Conservation (phyloP, 2,888 invertebrate species). For the Azorinus chamasolen region DNA sequence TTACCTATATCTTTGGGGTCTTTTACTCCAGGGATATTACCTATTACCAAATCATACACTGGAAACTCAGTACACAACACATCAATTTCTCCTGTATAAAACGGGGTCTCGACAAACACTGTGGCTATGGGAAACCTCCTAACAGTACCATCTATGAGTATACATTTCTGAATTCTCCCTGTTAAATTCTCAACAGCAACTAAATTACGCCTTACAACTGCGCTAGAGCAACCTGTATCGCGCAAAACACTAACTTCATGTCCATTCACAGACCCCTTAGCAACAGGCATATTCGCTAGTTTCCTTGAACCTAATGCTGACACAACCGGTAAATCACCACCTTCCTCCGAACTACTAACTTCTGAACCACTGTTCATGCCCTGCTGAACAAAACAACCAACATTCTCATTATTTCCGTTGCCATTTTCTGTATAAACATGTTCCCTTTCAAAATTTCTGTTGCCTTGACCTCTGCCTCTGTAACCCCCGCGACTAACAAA, state of each 20-base stretch:
- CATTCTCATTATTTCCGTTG: too few species aligned
- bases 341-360: too few species aligned
- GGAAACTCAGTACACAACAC: conserved; percentile 25
- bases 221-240: conserved; percentile 2
- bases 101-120: conserved; percentile 44
- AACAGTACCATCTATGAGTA: conserved; percentile 1
- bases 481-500: too few species aligned
- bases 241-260: not conserved
- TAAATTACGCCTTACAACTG: conserved; percentile 1
- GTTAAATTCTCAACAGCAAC: not conserved
- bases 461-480: too few species aligned
- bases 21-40: conserved; percentile 1
- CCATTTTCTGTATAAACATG: too few species aligned
- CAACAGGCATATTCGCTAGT: not conserved
- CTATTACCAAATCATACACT: conserved; percentile 2
- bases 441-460: too few species aligned
- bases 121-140: conserved; percentile 6
- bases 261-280: not conserved
- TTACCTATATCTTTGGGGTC: not conserved
- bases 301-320: not conserved
- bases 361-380: too few species aligned
- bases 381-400: too few species aligned
- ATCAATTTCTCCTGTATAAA: conserved; percentile 24
- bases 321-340: too few species aligned
- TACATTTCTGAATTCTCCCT: not conserved